These are phyloP conservation scores for Branchellion lobata DNA, from an alignment of 2,888 invertebrate genomes.

Conservation along the genomic window DNA sequence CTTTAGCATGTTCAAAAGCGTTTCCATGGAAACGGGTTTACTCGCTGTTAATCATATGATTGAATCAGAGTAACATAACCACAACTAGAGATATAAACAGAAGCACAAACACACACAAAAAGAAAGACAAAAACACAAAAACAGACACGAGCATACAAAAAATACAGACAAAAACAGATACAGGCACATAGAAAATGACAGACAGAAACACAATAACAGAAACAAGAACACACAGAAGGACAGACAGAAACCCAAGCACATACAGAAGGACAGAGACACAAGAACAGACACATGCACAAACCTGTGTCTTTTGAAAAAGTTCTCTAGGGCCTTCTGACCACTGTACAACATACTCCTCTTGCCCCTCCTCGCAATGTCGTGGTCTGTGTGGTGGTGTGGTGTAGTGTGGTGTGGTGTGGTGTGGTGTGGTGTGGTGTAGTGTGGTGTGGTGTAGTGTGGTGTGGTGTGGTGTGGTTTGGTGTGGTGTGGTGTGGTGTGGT, in stretches of 20 bases:
- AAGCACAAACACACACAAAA: slow-evolving; percentile 6
- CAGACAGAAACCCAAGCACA: neutral
- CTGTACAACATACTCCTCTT: slow-evolving; percentile 17
- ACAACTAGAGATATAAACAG: neutral
- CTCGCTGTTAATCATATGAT: too few relatives aligned
- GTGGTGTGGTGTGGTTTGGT: too few relatives aligned
- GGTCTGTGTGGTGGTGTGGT: too few relatives aligned
- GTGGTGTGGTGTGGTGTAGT: too few relatives aligned
- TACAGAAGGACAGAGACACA: neutral
- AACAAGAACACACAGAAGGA: neutral
- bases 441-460: too few relatives aligned
- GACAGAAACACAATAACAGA: neutral
- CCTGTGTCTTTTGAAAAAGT: slow-evolving; percentile 39
- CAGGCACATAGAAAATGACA: neutral
- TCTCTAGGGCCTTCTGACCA: slow-evolving; percentile 36
- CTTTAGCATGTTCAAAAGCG: too few relatives aligned
- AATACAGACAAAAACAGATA: too few relatives aligned
- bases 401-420: too few relatives aligned
- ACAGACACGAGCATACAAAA: neutral
- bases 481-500: too few relatives aligned
- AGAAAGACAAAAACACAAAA: neutral
- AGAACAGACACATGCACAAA: neutral
- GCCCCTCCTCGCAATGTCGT: too few relatives aligned
- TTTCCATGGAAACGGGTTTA: too few relatives aligned
- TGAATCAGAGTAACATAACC: neutral